Evolutionary conservation across 2,113 vertebrate genomes (phyloP).

Genomic region (Cyanistes caeruleus): DNA sequence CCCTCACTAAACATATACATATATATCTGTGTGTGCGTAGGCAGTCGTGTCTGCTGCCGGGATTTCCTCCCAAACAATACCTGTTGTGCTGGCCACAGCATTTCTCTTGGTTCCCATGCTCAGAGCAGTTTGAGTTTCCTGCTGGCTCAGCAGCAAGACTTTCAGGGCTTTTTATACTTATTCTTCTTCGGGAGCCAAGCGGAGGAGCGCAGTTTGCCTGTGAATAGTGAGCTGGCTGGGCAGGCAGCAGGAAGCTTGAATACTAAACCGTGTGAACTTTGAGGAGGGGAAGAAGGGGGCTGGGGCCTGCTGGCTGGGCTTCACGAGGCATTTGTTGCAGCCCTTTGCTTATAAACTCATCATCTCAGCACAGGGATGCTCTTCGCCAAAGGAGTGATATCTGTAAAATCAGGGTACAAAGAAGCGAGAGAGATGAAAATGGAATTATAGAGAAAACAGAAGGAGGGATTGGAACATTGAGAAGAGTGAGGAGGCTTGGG

Average conservation of each 20-base stretch:
- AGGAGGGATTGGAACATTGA: background rate
- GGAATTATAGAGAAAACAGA: background rate
- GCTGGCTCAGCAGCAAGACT: constrained; percentile 50
- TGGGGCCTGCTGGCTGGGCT: background rate
- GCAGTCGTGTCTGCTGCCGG: constrained; percentile 4
- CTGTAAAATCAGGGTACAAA: background rate
- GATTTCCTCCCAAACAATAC: constrained; percentile 58
- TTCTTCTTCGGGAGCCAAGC: background rate
- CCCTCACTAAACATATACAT: background rate
- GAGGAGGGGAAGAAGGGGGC: background rate
- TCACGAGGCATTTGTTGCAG: background rate
- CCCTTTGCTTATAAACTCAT: background rate
- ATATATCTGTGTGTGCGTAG: background rate
- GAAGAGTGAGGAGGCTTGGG: background rate
- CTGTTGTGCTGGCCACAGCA: constrained; percentile 17
- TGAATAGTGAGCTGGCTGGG: constrained; percentile 51
- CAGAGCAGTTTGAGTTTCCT: constrained; percentile 51
- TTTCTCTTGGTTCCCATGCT: constrained; percentile 42
- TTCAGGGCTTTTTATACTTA: constrained; percentile 46
- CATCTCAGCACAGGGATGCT: background rate
- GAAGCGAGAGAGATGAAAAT: background rate
- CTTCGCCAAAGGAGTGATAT: background rate
- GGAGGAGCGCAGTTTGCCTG: constrained; percentile 21
- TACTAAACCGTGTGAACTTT: constrained; percentile 29
- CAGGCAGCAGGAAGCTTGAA: constrained; percentile 44